Percentiles rank a stretch among this genome's conserved stretches.
These are phyloP conservation scores for Watsonalla cultraria DNA, from an alignment of 2,888 invertebrate species.

Conservation along the genomic window DNA sequence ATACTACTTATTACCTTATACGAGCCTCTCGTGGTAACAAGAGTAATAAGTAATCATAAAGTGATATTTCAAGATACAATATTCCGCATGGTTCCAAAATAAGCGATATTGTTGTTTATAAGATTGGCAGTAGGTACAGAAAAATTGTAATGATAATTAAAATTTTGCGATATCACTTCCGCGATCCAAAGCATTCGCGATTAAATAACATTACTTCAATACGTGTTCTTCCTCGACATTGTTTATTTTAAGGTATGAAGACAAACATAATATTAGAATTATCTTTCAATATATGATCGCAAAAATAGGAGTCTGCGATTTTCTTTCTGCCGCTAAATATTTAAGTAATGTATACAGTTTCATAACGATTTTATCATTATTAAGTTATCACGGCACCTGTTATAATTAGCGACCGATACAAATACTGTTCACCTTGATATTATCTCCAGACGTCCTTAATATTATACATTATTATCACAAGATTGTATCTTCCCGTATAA, in stretches of 20 bases:
- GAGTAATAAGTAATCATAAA: neutral
- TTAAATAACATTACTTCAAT: neutral
- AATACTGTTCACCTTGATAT: neutral
- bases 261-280: too few species aligned
- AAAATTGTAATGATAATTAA: neutral
- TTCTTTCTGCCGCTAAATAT: too few species aligned
- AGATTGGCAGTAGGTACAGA: neutral
- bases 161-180: neutral
- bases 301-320: too few species aligned
- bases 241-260: too few species aligned
- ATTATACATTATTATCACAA: neutral
- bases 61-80: neutral
- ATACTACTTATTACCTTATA: too few species aligned
- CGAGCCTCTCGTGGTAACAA: too few species aligned
- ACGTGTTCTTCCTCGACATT: neutral
- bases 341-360: neutral
- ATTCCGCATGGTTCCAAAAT: neutral
- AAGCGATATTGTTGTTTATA: too few species aligned
- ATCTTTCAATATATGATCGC: too few species aligned
- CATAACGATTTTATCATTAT: neutral
- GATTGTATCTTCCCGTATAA: neutral
- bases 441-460: neutral
- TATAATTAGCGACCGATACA: neutral
- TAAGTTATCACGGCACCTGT: neutral
- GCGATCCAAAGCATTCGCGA: neutral